These are phyloP conservation scores for Drosophila leontia DNA, from an alignment of 1,140 invertebrate genomes.

Conservation along the genomic window DNA sequence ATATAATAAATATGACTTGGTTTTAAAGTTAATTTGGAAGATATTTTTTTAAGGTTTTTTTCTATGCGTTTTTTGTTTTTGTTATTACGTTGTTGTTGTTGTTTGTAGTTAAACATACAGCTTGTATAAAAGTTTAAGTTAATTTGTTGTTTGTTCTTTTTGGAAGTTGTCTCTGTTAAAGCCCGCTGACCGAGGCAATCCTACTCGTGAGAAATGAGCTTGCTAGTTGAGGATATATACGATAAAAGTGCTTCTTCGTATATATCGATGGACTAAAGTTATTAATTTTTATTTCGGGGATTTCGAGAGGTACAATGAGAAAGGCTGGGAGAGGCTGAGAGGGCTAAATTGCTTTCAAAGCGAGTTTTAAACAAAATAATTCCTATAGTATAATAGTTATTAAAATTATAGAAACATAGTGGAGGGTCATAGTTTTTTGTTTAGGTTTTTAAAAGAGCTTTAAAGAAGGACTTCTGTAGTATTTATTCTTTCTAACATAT, in stretches of 20 bases:
- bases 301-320: constrained; percentile 24
- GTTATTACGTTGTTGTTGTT: constrained; percentile 35
- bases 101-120: constrained; percentile 68
- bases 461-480: not conserved
- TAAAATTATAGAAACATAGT: not conserved
- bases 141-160: constrained; percentile 55
- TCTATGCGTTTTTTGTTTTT: constrained; percentile 45
- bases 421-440: not conserved
- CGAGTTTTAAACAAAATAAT: not conserved
- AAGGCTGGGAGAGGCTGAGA: constrained; percentile 23
- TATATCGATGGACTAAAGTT: constrained; percentile 42
- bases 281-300: not conserved
- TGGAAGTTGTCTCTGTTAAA: constrained; percentile 63
- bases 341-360: not conserved
- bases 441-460: not conserved
- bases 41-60: constrained; percentile 57
- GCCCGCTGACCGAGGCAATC: constrained; percentile 48
- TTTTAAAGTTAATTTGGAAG: constrained; percentile 79
- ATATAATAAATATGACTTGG: constrained; percentile 55
- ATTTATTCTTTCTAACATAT: not conserved
- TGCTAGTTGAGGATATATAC: constrained; percentile 47
- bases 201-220: constrained; percentile 51
- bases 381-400: too few species aligned
- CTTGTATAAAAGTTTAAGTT: constrained; percentile 73
- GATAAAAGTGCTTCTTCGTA: constrained; percentile 9